phyloP scores from a whole-genome alignment of 2,797 vertebrate genomes.

The Morelia viridis region DNA sequence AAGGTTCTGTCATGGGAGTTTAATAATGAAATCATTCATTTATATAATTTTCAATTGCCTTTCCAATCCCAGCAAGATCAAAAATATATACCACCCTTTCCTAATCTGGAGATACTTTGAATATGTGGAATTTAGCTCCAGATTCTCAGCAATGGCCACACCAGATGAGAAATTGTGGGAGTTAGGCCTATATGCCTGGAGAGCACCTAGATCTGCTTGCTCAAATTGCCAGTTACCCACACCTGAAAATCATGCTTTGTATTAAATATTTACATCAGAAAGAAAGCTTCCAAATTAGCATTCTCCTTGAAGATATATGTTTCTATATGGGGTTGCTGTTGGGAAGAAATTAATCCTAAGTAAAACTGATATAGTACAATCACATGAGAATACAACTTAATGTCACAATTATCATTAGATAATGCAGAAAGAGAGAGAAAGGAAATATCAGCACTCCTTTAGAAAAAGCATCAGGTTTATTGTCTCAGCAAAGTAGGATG shows the following conservation, averaged over 20 bases:
- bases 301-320: not conserved
- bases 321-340: not conserved
- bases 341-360: not conserved
- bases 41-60: not conserved
- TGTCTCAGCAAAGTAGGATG: not conserved
- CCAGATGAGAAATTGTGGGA: not conserved
- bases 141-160: not conserved
- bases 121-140: not conserved
- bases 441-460: slow-evolving; percentile 42
- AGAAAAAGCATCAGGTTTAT: slow-evolving; percentile 9
- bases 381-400: not conserved
- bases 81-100: not conserved
- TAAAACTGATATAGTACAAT: not conserved
- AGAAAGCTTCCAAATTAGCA: not conserved
- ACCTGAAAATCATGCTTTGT: not conserved
- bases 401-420: not conserved
- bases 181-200: not conserved
- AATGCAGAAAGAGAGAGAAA: slow-evolving; percentile 35
- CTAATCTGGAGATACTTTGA: not conserved
- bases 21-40: slow-evolving; percentile 3
- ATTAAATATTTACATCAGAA: not conserved
- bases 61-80: not conserved
- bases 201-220: not conserved
- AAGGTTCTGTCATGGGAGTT: not conserved
- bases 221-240: not conserved